A percentile compares a stretch with the other conserved stretches of the same genome.
Conservation (phyloP, 92 coral and sea anemone species). For the Phenganax marumi region DNA sequence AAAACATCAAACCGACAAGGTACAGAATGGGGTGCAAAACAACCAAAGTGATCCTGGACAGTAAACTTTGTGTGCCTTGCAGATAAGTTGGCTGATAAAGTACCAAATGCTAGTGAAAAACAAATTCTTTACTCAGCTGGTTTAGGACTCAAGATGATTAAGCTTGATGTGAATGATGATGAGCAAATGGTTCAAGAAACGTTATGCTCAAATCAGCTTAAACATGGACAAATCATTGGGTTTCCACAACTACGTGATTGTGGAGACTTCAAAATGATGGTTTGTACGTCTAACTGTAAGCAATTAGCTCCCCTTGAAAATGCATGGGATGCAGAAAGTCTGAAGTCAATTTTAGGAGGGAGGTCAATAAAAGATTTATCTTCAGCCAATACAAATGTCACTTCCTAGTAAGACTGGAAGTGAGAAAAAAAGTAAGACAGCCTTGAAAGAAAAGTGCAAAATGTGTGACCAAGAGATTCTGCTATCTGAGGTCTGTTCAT, state of each 20-base stretch:
- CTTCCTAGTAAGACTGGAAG: constrained; percentile 52
- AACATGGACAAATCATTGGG: constrained; percentile 49
- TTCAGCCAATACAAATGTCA: constrained; percentile 55
- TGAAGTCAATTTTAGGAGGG: constrained; percentile 52
- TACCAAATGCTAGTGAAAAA: constrained; percentile 45
- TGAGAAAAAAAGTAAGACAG: constrained; percentile 41
- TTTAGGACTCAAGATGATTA: constrained; percentile 53
- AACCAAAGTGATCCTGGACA: constrained; percentile 47
- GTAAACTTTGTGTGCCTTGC: constrained; percentile 55
- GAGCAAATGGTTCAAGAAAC: constrained; percentile 46
- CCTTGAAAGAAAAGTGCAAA: constrained; percentile 54
- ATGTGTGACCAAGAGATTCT: constrained; percentile 46
- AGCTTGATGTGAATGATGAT: constrained; percentile 47
- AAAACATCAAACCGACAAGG: not conserved
- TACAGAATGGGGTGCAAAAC: too few species aligned
- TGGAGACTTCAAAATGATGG: constrained; percentile 57
- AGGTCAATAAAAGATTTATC: constrained; percentile 41
- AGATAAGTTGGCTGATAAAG: constrained; percentile 32
- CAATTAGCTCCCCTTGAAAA: constrained; percentile 43
- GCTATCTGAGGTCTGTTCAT: constrained; percentile 48
- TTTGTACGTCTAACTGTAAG: constrained; percentile 39
- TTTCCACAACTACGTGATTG: constrained; percentile 48
- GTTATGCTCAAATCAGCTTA: constrained; percentile 16
- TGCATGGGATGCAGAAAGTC: constrained; percentile 53
- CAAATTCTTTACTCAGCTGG: constrained; percentile 53